Evolutionary conservation across 2,113 vertebrate genomes (phyloP).

Genomic region (Axis porcinus): DNA sequence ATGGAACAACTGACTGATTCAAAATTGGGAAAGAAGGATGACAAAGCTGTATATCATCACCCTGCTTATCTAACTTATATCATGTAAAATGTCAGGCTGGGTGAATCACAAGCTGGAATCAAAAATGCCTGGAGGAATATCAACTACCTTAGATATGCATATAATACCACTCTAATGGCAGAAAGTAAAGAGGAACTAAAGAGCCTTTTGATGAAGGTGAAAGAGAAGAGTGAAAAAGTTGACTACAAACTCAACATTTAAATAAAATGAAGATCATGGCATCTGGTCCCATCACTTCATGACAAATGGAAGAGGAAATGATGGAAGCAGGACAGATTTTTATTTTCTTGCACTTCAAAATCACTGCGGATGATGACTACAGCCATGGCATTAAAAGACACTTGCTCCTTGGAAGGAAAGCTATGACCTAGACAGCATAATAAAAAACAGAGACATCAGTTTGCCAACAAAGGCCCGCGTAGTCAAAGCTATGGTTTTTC

Average conservation of each 20-base stretch:
- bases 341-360: not conserved
- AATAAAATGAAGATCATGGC: not conserved
- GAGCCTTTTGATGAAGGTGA: not conserved
- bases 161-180: not conserved
- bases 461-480: not conserved
- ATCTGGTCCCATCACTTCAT: not conserved
- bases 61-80: not conserved
- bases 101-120: not conserved
- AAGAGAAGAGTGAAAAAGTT: not conserved
- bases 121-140: not conserved
- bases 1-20: not conserved
- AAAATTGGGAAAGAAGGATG: not conserved
- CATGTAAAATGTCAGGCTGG: not conserved
- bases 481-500: not conserved
- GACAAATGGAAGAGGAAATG: not conserved
- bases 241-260: not conserved
- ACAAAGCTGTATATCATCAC: not conserved
- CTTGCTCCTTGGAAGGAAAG: not conserved
- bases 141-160: not conserved
- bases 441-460: not conserved
- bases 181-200: not conserved
- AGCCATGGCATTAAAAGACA: not conserved
- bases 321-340: not conserved
- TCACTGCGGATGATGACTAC: not conserved
- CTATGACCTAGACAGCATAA: not conserved